phyloP scores from a whole-genome alignment of 2,113 vertebrate genomes.

The Callorhinus ursinus region DNA sequence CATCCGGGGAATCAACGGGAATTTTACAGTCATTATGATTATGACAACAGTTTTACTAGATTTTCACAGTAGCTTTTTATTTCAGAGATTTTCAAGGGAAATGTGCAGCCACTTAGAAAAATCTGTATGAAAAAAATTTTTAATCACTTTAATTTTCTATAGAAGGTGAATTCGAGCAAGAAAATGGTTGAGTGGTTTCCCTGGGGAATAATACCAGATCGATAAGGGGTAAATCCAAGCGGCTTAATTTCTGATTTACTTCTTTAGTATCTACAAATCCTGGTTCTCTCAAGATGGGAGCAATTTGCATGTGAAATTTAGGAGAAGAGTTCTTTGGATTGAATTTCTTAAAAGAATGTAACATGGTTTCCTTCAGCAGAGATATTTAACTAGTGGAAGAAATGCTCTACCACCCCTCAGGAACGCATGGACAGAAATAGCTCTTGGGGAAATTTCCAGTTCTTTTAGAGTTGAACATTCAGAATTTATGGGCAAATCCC shows the following conservation, averaged over 20 bases:
- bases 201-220: slow-evolving; percentile 42
- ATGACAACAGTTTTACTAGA: slow-evolving; percentile 44
- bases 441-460: slow-evolving; percentile 47
- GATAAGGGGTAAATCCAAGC: slow-evolving; percentile 61
- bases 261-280: slow-evolving; percentile 72
- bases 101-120: slow-evolving; percentile 50
- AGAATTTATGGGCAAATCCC: slow-evolving; percentile 64
- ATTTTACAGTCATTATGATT: slow-evolving; percentile 64
- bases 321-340: slow-evolving; percentile 44
- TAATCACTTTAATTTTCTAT: slow-evolving; percentile 57
- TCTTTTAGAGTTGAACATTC: slow-evolving; percentile 46
- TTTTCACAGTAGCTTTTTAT: slow-evolving; percentile 71
- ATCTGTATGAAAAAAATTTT: neutral
- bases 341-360: neutral
- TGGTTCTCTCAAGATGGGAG: slow-evolving; percentile 55
- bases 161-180: slow-evolving; percentile 52
- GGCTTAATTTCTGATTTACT: slow-evolving; percentile 72
- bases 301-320: slow-evolving; percentile 70
- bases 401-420: neutral
- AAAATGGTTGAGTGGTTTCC: slow-evolving; percentile 49
- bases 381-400: neutral
- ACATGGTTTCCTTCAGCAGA: slow-evolving; percentile 43
- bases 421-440: neutral
- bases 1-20: slow-evolving; percentile 45
- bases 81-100: slow-evolving; percentile 59